These are phyloP conservation scores for Panthera leo DNA, from an alignment of 2,113 vertebrate genomes.

Conservation along the genomic window DNA sequence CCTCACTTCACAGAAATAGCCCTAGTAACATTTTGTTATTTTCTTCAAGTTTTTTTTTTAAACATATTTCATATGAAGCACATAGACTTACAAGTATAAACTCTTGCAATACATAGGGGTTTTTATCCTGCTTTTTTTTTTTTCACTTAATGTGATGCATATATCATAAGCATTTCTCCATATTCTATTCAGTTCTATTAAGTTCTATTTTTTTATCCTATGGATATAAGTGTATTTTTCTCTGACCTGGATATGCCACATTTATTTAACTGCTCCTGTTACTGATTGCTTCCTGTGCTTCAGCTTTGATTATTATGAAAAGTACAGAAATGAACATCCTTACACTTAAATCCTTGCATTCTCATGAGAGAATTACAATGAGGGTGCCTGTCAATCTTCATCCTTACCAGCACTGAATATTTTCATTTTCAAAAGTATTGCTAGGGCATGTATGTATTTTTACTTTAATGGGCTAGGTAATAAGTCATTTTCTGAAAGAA, in stretches of 20 bases:
- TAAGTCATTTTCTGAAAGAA: conserved; percentile 37
- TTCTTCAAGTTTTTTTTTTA: not conserved
- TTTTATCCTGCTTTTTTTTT: not conserved
- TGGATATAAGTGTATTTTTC: not conserved
- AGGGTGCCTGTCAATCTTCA: not conserved
- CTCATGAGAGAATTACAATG: not conserved
- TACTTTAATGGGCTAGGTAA: not conserved
- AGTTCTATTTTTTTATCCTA: not conserved
- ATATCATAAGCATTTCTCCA: not conserved
- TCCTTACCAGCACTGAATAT: not conserved
- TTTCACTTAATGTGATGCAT: not conserved
- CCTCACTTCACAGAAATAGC: not conserved
- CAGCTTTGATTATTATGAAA: not conserved
- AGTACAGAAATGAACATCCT: not conserved
- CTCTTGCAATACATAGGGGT: not conserved
- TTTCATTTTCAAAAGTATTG: conserved; percentile 16
- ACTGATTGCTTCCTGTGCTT: not conserved
- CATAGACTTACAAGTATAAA: not conserved
- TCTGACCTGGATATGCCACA: not conserved
- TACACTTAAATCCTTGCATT: not conserved
- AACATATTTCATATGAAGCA: not conserved
- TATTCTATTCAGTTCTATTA: not conserved
- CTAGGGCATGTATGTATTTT: not conserved
- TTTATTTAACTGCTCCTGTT: not conserved
- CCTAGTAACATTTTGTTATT: conserved; percentile 6